Evolutionary conservation across 2,888 invertebrate genomes (phyloP), one percentile per base, ranked within the genome.

Genomic region (Seladonia tumulorum): DNA sequence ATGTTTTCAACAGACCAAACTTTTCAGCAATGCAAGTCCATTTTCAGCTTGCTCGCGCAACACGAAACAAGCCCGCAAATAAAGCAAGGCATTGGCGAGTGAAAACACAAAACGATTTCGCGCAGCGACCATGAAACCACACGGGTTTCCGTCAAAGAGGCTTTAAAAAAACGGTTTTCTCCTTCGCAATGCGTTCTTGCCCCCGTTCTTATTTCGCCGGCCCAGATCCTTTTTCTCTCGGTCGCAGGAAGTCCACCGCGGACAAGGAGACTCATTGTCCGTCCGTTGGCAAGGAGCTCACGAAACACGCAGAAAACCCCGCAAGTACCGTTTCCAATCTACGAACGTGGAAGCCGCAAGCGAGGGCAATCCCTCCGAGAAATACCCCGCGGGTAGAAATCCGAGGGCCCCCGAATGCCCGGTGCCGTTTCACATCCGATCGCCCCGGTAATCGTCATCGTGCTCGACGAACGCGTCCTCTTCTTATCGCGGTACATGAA

Each of bases 341-440:
- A 8, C 22, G 49, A 53, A 22, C 49, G 49, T 12, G 16, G 60
- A 16, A 70, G 70, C 79, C 47, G 35, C 63, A 53, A 53, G 49
- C 49, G 5, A 29, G 29, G 14, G 63, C 63, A 63, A 60, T 60
- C 29, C 29, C 7, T 5, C 5, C 14, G 63, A 29, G 29, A 63
- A 63, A 29, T 29, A 29, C 5, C 63, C 25, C 5, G 39, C 14
- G 70, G 49, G 49, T 53, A 89, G 49, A 53, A 53, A 53, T 53
- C 49, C 49, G 2, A 7, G 18, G 49, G 49, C 49, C 49, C 18
- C n/a, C 53, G 73, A 89, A 88, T 75, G 53, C 79, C 68, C 8
- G 82, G 78, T 84, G 88, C 76, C 81, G 85, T 82, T 85, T 82
- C 49, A 57, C 75, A 57, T 83, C 47, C 79, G 85, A 89, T 86